A percentile compares a stretch with the other conserved stretches of the same genome.
phyloP scores from a whole-genome alignment of 2,113 vertebrate species.

The Xenopus tropicalis region DNA sequence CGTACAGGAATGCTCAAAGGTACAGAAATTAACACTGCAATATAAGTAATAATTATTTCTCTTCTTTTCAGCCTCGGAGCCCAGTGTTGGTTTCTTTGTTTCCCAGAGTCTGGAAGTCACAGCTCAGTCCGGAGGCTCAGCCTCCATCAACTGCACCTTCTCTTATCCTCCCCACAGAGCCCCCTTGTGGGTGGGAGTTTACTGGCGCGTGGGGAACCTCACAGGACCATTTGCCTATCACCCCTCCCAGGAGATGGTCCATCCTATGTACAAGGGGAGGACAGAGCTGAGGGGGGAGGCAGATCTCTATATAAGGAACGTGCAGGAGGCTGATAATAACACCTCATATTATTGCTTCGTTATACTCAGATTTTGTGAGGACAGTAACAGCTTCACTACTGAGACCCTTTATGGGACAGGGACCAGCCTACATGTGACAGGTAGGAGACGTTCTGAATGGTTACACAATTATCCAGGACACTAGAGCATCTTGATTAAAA shows the following conservation, averaged over 20 bases:
- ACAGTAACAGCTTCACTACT: too few relatives aligned
- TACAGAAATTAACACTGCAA: too few relatives aligned
- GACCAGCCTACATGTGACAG: too few relatives aligned
- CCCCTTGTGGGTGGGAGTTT: background rate
- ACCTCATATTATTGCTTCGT: conserved; percentile 12
- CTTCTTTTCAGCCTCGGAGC: too few relatives aligned
- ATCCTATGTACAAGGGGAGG: conserved; percentile 8
- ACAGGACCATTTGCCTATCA: conserved; percentile 18
- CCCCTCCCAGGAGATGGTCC: conserved; percentile 17
- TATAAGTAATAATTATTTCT: too few relatives aligned
- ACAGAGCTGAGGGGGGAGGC: background rate
- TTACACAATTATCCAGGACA: too few relatives aligned
- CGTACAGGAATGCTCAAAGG: too few relatives aligned
- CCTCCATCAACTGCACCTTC: background rate
- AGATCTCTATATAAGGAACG: conserved; percentile 4
- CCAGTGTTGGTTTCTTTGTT: too few relatives aligned
- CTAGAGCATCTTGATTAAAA: too few relatives aligned
- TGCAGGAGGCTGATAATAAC: background rate
- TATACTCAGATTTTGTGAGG: background rate
- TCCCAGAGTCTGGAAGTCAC: background rate
- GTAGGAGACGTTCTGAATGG: too few relatives aligned
- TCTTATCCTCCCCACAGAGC: background rate
- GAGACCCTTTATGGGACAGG: too few relatives aligned
- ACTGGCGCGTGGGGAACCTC: conserved; percentile 16
- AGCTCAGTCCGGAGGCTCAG: background rate